phyloP scores from a whole-genome alignment of 2,888 invertebrate species.

The Dryococelus australis region DNA sequence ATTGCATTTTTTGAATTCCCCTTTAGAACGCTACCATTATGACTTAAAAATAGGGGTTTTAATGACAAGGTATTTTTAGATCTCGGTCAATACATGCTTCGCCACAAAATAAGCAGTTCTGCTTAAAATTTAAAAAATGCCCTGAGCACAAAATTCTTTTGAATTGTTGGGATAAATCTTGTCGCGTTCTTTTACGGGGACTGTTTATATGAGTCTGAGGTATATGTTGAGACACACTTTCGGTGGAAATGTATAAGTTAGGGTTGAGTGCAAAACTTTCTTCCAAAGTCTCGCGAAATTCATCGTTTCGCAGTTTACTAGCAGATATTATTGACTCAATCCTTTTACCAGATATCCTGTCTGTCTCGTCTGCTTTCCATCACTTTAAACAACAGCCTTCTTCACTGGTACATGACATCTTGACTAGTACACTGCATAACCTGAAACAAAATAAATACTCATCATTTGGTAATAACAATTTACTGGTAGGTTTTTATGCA shows the following conservation, averaged over 20 bases:
- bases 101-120: background rate
- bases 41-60: background rate
- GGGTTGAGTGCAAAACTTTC: background rate
- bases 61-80: background rate
- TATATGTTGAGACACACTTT: background rate
- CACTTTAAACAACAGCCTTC: background rate
- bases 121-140: background rate
- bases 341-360: background rate
- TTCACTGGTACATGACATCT: background rate
- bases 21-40: background rate
- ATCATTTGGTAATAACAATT: too few relatives aligned
- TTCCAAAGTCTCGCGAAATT: background rate
- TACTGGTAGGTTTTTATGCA: too few relatives aligned
- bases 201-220: background rate
- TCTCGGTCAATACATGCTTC: background rate
- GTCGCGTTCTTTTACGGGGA: background rate
- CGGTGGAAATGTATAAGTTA: background rate
- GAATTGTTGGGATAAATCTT: background rate
- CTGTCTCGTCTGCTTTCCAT: background rate
- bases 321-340: slow-evolving; percentile 25
- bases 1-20: background rate
- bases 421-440: background rate
- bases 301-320: background rate
- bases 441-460: background rate
- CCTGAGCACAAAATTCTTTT: background rate